Evolutionary conservation across 1,140 invertebrate genomes (phyloP).

Genomic region (Drosophila arizonae): DNA sequence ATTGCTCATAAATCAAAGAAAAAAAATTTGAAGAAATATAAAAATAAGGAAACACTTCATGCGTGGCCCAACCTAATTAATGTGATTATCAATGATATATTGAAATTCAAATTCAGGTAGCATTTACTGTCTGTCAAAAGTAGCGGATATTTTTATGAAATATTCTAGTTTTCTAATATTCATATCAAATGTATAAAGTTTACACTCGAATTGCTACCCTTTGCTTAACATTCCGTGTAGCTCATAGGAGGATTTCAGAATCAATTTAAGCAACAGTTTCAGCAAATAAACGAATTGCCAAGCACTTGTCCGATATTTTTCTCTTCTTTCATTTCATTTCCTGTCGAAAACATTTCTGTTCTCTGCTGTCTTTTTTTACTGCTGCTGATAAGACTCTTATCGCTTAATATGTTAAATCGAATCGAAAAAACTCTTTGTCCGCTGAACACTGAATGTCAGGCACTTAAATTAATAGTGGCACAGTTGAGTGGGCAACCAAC

Average conservation of each 20-base stretch:
- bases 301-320: constrained; percentile 12
- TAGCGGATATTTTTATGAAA: no score
- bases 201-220: no score
- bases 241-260: constrained; percentile 2
- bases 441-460: not conserved
- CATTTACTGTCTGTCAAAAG: no score
- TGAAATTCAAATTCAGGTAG: not conserved
- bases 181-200: no score
- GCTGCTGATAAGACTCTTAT: constrained; percentile 4
- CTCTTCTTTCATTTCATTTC: not conserved
- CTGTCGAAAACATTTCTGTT: constrained; percentile 24
- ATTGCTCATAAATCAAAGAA: constrained; percentile 10
- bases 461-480: not conserved
- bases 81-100: not conserved
- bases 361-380: not conserved
- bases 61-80: not conserved
- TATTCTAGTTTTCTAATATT: no score
- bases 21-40: no score
- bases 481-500: not conserved
- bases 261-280: constrained; percentile 17
- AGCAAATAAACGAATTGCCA: constrained; percentile 12
- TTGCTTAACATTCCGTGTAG: not conserved
- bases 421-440: not conserved
- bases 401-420: not conserved
- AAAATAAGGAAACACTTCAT: constrained; percentile 8